These are phyloP conservation scores for Sipha maydis DNA, from an alignment of 2,888 invertebrate genomes.

Conservation along the genomic window DNA sequence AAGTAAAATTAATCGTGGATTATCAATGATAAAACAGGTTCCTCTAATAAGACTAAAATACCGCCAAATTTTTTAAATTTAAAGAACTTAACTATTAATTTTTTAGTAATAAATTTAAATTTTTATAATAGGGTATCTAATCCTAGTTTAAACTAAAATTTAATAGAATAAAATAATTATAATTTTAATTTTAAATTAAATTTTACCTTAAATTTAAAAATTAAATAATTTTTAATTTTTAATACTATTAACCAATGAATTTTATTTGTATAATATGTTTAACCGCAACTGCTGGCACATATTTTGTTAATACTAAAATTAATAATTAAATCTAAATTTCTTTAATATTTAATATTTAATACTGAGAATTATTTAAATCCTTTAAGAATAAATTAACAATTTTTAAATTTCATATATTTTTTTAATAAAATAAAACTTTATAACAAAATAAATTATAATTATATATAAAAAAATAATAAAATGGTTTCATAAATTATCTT, in stretches of 20 bases:
- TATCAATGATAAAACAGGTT: too few species aligned
- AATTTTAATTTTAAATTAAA: not conserved
- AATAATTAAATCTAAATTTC: too few species aligned
- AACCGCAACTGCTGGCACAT: too few species aligned
- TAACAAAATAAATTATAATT: constrained; percentile 70
- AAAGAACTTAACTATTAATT: too few species aligned
- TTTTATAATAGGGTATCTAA: too few species aligned
- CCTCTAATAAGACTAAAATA: too few species aligned
- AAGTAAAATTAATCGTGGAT: too few species aligned
- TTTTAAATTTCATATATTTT: not conserved
- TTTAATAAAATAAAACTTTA: constrained; percentile 14
- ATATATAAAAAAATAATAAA: constrained; percentile 64
- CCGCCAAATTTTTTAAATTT: too few species aligned
- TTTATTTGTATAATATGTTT: constrained; percentile 27
- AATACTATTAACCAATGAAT: constrained; percentile 29
- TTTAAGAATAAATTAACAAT: constrained; percentile 3
- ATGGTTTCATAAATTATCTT: not conserved
- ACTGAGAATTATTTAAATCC: not conserved
- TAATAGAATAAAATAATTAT: constrained; percentile 44
- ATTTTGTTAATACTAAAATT: too few species aligned
- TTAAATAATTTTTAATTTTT: not conserved
- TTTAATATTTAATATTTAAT: too few species aligned
- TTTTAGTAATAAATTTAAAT: too few species aligned
- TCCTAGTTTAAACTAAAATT: too few species aligned
- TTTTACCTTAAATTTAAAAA: constrained; percentile 2